Evolutionary conservation across 1,140 invertebrate genomes (phyloP).

Genomic region (Coenobita brevimanus): DNA sequence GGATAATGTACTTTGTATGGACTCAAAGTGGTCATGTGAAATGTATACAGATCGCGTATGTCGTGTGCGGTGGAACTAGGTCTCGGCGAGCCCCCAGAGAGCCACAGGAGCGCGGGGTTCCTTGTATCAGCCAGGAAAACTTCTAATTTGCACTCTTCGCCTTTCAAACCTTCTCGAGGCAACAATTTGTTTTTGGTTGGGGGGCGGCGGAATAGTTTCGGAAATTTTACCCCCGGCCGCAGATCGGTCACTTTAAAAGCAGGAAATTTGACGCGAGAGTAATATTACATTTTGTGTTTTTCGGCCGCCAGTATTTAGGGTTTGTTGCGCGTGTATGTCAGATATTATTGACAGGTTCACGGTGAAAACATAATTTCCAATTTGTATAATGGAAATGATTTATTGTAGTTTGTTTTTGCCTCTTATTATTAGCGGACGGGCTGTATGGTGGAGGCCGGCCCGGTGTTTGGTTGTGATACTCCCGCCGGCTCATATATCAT

Average conservation of each 20-base stretch:
- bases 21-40: conserved; percentile 50
- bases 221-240: conserved; percentile 60
- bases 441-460: no score
- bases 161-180: conserved; percentile 59
- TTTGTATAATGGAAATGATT: background rate
- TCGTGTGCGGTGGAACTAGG: background rate
- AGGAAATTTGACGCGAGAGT: conserved; percentile 26
- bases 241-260: conserved; percentile 42
- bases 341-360: background rate
- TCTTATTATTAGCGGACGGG: background rate
- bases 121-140: conserved; percentile 49
- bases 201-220: conserved; percentile 57
- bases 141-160: conserved; percentile 66
- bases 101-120: conserved; percentile 9
- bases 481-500: no score
- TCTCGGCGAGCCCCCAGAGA: background rate
- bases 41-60: conserved; percentile 35
- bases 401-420: background rate
- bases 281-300: conserved; percentile 41
- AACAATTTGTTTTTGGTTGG: conserved; percentile 65
- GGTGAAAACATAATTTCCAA: no score
- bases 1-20: conserved; percentile 60
- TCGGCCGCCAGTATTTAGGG: background rate
- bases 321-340: conserved; percentile 4
- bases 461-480: no score